These are phyloP conservation scores for Tuberolachnus salignus DNA, from an alignment of 2,888 invertebrate genomes.

Conservation along the genomic window DNA sequence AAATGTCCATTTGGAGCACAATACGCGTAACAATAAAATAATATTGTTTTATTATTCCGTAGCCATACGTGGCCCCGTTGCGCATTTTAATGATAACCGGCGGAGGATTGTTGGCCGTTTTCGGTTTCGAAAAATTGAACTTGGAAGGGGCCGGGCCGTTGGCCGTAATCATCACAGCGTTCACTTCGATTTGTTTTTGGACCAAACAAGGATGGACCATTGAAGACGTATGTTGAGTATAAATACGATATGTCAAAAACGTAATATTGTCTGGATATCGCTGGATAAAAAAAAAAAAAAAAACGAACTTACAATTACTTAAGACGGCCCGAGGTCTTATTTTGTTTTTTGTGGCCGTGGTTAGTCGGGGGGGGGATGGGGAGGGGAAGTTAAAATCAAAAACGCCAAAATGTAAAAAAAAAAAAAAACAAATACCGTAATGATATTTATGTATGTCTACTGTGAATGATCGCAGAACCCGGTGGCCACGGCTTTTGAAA, in stretches of 20 bases:
- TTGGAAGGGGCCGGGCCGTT: slow-evolving; percentile 80
- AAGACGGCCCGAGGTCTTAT: no score
- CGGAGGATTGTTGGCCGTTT: slow-evolving; percentile 82
- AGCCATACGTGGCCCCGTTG: slow-evolving; percentile 78
- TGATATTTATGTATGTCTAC: no score
- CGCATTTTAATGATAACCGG: slow-evolving; percentile 79
- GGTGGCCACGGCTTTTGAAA: slow-evolving; percentile 84
- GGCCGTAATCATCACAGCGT: slow-evolving; percentile 81
- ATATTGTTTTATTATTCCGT: slow-evolving; percentile 56
- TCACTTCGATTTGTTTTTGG: slow-evolving; percentile 83
- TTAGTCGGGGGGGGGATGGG: no score
- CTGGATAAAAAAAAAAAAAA: no score
- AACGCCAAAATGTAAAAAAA: no score
- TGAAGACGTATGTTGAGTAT: slow-evolving; percentile 68
- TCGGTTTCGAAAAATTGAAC: slow-evolving; percentile 83
- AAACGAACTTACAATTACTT: no score
- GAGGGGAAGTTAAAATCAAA: no score
- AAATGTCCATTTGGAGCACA: no score
- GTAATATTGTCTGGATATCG: no score
- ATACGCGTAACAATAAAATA: no score
- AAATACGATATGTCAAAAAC: slow-evolving; percentile 3
- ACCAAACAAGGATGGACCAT: slow-evolving; percentile 82
- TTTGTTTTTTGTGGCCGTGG: no score
- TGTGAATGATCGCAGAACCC: slow-evolving; percentile 75
- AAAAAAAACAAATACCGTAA: no score